A percentile compares a stretch with the other conserved stretches of the same genome.
These are phyloP conservation scores for Malurus elegans DNA, from an alignment of 2,113 vertebrate genomes.

Conservation along the genomic window DNA sequence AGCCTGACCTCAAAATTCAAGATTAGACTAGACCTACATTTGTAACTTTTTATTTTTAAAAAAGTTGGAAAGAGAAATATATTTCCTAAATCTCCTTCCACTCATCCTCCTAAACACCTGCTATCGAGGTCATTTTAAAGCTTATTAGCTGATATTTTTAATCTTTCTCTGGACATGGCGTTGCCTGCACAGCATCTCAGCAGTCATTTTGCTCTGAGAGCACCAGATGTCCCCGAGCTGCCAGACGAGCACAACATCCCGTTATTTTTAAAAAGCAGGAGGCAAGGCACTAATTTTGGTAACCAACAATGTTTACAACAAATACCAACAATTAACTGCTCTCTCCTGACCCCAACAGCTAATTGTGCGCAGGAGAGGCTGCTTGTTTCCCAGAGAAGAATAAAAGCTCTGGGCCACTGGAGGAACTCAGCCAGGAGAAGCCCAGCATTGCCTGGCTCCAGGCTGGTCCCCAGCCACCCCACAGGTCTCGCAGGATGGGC, in stretches of 20 bases:
- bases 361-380: background rate
- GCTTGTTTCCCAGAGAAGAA: background rate
- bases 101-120: background rate
- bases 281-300: slow-evolving; percentile 30
- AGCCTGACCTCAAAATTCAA: background rate
- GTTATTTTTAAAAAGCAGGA: slow-evolving; percentile 16
- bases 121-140: background rate
- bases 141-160: background rate
- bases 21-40: background rate
- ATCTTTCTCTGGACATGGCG: background rate
- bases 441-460: background rate
- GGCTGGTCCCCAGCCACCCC: accelerated
- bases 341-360: background rate
- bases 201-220: slow-evolving; percentile 22
- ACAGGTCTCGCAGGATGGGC: accelerated
- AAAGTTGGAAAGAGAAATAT: background rate
- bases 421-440: background rate
- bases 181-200: background rate
- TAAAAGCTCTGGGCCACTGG: background rate
- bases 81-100: background rate
- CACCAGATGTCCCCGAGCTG: slow-evolving; percentile 22
- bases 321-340: background rate
- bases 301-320: background rate
- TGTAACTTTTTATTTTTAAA: background rate
- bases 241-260: background rate